These are phyloP conservation scores for Taurulus bubalis DNA, from an alignment of 2,113 vertebrate species.

Conservation along the genomic window DNA sequence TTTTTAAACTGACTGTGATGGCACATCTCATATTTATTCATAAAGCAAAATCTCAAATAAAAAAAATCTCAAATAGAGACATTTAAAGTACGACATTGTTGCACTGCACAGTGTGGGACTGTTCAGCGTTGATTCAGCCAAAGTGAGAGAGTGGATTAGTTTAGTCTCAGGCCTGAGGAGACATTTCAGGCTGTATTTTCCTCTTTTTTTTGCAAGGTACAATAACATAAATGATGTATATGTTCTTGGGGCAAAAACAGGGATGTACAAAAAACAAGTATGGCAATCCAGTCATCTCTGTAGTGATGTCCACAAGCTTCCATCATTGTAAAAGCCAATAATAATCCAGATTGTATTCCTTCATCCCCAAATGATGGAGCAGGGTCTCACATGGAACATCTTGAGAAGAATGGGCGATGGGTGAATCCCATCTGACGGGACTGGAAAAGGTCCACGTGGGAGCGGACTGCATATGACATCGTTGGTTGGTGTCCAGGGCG, in stretches of 20 bases:
- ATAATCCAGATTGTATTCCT: conserved; percentile 5
- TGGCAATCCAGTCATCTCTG: conserved; percentile 15
- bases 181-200: neutral
- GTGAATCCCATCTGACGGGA: conserved; percentile 32
- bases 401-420: conserved; percentile 15
- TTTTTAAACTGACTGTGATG: neutral
- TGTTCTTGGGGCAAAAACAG: neutral
- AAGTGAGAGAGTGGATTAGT: neutral
- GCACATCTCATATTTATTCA: neutral
- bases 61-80: neutral
- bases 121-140: neutral
- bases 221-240: neutral
- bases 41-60: neutral
- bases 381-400: conserved; percentile 31
- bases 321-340: conserved; percentile 11
- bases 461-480: conserved; percentile 30
- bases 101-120: conserved; percentile 34
- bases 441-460: conserved; percentile 23
- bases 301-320: neutral
- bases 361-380: neutral
- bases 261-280: neutral
- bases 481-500: conserved; percentile 43
- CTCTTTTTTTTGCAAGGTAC: neutral
- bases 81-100: neutral
- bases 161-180: conserved; percentile 9